Base-by-base conservation (phyloP, 2,113 vertebrate genomes). In the Taurulus bubalis region DNA sequence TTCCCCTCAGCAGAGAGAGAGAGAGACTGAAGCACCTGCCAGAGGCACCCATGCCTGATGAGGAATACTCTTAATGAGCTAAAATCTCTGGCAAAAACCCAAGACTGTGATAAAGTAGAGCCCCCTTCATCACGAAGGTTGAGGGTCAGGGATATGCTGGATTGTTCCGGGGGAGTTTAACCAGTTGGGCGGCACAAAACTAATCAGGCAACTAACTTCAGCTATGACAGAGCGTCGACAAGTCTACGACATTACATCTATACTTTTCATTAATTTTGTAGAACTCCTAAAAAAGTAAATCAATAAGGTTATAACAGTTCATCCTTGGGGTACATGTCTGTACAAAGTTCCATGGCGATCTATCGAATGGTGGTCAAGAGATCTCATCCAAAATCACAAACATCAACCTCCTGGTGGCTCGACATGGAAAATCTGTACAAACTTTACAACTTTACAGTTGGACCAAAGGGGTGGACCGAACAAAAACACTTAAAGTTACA, bases 21-120 rank as follows among this genome's bases (percentile, higher is more conserved):
- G 66, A 75, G 12, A 75, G 72, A 63, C 55, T 51, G 36, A 69
- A 64, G 34, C 49, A 72, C 71, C 75, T 80, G 82, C 78, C 71
- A 82, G 80, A 65, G 42, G 30, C 62, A 34, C 63, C 30, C 26
- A 32, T 28, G 56, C 59, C 77, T 20, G 58, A 66, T 32, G 70
- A 62, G 53, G 42, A 67, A 55, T 24, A 82, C 68, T 36, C 49
- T 74, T 20, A 30, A 22, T 74, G 20, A 75, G 62, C 22, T 64
- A n/a, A 26, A 40, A 69, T 55, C 32, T 36, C 64, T 64, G 49
- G 42, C 45, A 59, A 60, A 49, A 14, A 16, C 55, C 69, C 20
- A 28, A 34, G 14, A 62, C 36, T 28, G 16, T n/a, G 69, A 76
- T 62, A 56, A 69, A 58, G 26, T 34, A 20, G 14, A 15, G 14